phyloP scores from a whole-genome alignment of 2,888 invertebrate genomes.

The Xestia sexstrigata region DNA sequence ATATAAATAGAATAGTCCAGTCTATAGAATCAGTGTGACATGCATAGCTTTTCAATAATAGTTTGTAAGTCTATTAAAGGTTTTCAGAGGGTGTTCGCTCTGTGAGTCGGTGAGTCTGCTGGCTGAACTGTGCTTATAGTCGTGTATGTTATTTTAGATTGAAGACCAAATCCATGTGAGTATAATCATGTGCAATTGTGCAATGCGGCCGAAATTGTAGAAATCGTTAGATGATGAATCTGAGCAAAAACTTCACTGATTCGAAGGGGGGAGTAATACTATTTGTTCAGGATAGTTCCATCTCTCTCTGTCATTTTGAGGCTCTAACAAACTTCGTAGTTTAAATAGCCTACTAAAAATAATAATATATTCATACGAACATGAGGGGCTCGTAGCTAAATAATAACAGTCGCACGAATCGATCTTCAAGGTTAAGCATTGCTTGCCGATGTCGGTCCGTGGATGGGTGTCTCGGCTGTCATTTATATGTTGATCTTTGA shows the following conservation, averaged over 20 bases:
- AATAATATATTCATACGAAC: background rate
- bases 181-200: background rate
- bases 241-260: background rate
- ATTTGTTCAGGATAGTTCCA: background rate
- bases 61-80: background rate
- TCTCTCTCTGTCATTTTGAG: background rate
- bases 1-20: background rate
- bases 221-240: background rate
- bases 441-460: background rate
- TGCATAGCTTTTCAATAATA: background rate
- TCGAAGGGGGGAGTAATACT: background rate
- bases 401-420: background rate
- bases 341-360: background rate
- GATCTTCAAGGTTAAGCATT: background rate
- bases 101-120: background rate
- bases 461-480: background rate
- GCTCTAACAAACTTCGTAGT: slow-evolving; percentile 5
- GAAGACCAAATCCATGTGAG: background rate
- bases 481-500: background rate
- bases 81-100: background rate
- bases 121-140: background rate
- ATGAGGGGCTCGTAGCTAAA: background rate
- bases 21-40: background rate
- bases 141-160: background rate
- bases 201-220: background rate